phyloP scores from a whole-genome alignment of 2,113 vertebrate genomes.

The Cisticola juncidis region DNA sequence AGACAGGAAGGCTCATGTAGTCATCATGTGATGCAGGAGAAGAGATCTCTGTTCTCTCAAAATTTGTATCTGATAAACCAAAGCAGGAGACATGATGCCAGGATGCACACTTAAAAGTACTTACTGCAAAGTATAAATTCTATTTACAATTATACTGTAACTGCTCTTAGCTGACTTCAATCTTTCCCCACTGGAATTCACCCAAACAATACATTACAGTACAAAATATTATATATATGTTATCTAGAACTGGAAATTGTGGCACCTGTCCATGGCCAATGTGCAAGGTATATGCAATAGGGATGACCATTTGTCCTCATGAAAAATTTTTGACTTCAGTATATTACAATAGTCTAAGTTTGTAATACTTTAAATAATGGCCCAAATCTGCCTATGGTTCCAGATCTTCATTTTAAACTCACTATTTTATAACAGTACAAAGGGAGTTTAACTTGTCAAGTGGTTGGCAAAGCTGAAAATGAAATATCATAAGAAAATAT shows the following conservation, averaged over 20 bases:
- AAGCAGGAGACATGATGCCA: not conserved
- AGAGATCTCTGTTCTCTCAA: not conserved
- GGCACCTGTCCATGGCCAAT: not conserved
- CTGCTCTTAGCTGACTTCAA: conserved; percentile 39
- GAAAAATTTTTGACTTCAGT: conserved; percentile 38
- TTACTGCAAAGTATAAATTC: conserved; percentile 20
- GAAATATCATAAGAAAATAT: conserved; percentile 72
- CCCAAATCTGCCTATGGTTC: conserved; percentile 33
- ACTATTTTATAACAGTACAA: conserved; percentile 66
- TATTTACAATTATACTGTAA: not conserved
- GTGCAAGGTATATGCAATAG: not conserved
- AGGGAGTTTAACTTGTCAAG: conserved; percentile 68
- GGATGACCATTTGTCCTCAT: not conserved
- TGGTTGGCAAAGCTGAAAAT: conserved; percentile 68
- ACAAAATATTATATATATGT: conserved; percentile 16
- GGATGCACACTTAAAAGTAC: not conserved
- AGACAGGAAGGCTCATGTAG: not conserved
- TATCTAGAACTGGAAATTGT: not conserved
- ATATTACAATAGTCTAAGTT: conserved; percentile 12
- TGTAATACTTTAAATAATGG: conserved; percentile 59
- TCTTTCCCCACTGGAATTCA: conserved; percentile 46
- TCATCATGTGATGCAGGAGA: not conserved
- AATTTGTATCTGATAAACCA: not conserved
- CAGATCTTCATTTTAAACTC: conserved; percentile 58
- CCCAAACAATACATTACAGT: not conserved